phyloP scores from a whole-genome alignment of 2,888 invertebrate species.

The Penaeus monodon region DNA sequence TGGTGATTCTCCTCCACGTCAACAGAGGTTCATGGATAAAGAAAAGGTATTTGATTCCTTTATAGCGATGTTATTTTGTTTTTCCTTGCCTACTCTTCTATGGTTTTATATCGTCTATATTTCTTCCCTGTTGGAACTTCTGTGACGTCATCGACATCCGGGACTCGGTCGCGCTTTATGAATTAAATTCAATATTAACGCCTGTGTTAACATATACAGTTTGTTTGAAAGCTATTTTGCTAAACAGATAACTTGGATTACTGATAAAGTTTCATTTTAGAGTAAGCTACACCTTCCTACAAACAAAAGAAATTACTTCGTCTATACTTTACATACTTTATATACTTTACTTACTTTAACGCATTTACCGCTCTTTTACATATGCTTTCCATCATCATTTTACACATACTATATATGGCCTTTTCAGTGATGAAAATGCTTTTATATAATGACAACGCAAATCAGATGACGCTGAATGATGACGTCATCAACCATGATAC shows the following conservation, averaged over 20 bases:
- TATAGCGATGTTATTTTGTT: constrained; percentile 25
- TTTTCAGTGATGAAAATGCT: background rate
- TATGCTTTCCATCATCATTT: no score
- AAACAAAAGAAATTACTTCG: constrained; percentile 5
- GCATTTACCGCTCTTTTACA: background rate
- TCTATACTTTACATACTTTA: background rate
- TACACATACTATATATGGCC: background rate
- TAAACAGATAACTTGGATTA: background rate
- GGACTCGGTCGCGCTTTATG: constrained; percentile 8
- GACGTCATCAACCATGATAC: constrained; percentile 34
- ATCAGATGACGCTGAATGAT: background rate
- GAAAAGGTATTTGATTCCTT: no score
- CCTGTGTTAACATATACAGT: background rate
- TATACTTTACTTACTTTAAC: no score
- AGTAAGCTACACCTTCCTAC: background rate
- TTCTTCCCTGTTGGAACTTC: constrained; percentile 63
- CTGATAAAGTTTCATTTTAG: background rate
- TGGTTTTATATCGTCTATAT: constrained; percentile 38
- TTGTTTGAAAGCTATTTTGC: background rate
- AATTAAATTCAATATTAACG: background rate
- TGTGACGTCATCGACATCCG: constrained; percentile 48
- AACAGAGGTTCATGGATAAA: no score
- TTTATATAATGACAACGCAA: no score
- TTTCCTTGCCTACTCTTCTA: background rate
- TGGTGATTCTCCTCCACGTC: background rate